Evolutionary conservation across 2,888 invertebrate genomes (phyloP).

Genomic region (Choristoneura rosaceana): DNA sequence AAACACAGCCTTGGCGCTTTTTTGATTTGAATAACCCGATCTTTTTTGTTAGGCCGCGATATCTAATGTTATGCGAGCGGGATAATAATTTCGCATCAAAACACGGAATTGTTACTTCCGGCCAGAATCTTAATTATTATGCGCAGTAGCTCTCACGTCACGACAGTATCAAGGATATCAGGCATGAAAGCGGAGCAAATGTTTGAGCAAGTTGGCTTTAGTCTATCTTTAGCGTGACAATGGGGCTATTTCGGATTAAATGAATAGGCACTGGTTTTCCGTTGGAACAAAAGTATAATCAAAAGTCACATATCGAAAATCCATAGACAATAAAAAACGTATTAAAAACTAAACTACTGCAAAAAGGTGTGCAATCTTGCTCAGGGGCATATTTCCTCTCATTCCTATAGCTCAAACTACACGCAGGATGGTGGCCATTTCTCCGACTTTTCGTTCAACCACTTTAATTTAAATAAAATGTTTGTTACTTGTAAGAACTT

Average conservation of each 20-base stretch:
- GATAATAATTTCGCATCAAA: slow-evolving; percentile 27
- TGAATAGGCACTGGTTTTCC: too few species aligned
- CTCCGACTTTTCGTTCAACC: too few species aligned
- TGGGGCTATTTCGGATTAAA: too few species aligned
- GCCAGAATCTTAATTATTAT: slow-evolving; percentile 13
- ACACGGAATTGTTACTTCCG: slow-evolving; percentile 36
- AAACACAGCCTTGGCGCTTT: slow-evolving; percentile 17
- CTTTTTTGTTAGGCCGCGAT: slow-evolving; percentile 21
- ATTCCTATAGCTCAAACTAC: neutral
- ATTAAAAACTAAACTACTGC: too few species aligned
- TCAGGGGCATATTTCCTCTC: slow-evolving; percentile 49
- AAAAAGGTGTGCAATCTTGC: too few species aligned
- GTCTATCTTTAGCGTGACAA: slow-evolving; percentile 51
- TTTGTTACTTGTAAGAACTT: too few species aligned
- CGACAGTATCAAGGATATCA: slow-evolving; percentile 28
- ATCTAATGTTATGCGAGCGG: neutral
- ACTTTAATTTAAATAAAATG: too few species aligned
- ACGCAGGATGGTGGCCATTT: too few species aligned
- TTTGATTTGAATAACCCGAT: slow-evolving; percentile 31
- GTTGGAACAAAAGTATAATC: too few species aligned
- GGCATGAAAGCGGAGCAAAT: slow-evolving; percentile 28
- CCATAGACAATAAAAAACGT: too few species aligned
- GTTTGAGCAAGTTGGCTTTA: slow-evolving; percentile 40
- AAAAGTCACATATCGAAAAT: too few species aligned
- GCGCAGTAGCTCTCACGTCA: slow-evolving; percentile 24